These are phyloP conservation scores for Drosophila imparisetae DNA, from an alignment of 2,888 invertebrate genomes.

Conservation along the genomic window DNA sequence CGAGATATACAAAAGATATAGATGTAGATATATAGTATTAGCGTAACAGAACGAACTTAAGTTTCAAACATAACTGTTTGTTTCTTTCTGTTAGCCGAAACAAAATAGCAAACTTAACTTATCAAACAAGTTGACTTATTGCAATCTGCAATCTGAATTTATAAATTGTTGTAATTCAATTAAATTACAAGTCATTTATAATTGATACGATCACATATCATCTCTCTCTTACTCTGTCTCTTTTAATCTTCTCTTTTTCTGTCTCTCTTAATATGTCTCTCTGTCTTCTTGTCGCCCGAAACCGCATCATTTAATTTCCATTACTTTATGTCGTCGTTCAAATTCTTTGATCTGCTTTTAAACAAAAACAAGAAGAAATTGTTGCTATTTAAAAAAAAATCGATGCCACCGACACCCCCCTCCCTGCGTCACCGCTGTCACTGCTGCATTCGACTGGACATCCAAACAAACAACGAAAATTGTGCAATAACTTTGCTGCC, in stretches of 20 bases:
- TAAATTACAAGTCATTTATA: neutral
- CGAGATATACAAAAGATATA: neutral
- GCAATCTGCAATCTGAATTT: neutral
- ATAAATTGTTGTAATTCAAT: neutral
- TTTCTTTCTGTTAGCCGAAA: neutral
- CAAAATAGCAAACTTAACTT: neutral
- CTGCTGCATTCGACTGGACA: neutral
- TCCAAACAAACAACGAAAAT: slow-evolving; percentile 34
- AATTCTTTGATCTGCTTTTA: slow-evolving; percentile 37
- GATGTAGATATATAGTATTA: neutral
- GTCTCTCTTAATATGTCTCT: neutral
- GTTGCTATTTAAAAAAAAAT: slow-evolving; percentile 3
- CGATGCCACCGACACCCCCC: neutral
- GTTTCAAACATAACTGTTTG: neutral
- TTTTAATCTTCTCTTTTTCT: neutral
- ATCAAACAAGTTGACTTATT: neutral
- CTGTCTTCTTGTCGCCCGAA: neutral
- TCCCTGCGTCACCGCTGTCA: no score
- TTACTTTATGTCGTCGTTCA: slow-evolving; percentile 9
- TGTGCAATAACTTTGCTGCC: slow-evolving; percentile 35
- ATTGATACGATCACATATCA: slow-evolving; percentile 7
- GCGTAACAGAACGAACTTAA: neutral
- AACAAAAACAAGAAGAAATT: slow-evolving; percentile 2
- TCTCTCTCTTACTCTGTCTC: neutral
- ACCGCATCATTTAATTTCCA: slow-evolving; percentile 1